These are phyloP conservation scores for Nomada fabriciana DNA, from an alignment of 2,888 invertebrate species.

Conservation along the genomic window DNA sequence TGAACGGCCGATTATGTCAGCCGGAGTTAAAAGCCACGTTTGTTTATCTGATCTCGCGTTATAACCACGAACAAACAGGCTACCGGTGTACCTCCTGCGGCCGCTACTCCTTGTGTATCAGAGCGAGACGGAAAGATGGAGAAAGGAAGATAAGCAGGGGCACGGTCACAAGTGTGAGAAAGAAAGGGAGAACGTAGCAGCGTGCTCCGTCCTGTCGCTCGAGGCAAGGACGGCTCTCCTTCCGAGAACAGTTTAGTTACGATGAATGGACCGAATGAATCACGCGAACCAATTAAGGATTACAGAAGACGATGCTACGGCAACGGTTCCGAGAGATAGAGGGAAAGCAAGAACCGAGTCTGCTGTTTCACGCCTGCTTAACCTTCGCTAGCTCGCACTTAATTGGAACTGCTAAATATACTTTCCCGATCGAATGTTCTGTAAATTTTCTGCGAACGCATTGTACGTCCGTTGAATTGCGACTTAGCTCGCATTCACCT, in stretches of 20 bases:
- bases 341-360: constrained; percentile 49
- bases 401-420: constrained; percentile 67
- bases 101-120: constrained; percentile 70
- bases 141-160: constrained; percentile 23
- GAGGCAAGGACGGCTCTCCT: constrained; percentile 74
- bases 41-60: constrained; percentile 81
- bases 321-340: constrained; percentile 40
- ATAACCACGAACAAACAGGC: constrained; percentile 77
- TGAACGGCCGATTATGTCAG: constrained; percentile 79
- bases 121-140: constrained; percentile 6
- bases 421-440: constrained; percentile 39
- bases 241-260: constrained; percentile 75
- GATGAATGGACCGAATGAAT: constrained; percentile 82
- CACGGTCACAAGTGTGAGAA: neutral
- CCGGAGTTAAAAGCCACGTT: constrained; percentile 76
- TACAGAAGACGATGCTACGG: constrained; percentile 70
- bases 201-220: constrained; percentile 73
- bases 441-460: constrained; percentile 32
- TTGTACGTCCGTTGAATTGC: constrained; percentile 22
- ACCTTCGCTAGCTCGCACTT: constrained; percentile 64
- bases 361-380: constrained; percentile 69
- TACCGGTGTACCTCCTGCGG: constrained; percentile 69
- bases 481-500: constrained; percentile 4
- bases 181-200: constrained; percentile 39
- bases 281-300: constrained; percentile 83